Conservation (phyloP, 2,797 vertebrate genomes). For the Spheniscus humboldti region DNA sequence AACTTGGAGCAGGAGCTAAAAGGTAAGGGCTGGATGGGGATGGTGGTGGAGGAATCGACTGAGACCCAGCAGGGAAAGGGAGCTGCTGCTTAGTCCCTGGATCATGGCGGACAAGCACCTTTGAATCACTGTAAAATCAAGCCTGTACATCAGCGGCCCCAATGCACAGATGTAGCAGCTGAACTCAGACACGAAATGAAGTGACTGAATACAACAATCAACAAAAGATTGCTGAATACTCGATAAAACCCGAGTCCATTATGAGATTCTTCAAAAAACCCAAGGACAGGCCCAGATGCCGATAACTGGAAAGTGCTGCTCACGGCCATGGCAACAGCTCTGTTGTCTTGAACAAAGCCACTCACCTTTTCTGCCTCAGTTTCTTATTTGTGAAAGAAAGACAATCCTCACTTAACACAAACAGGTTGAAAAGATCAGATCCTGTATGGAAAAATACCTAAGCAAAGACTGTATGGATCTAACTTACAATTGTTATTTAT, state of each 20-base stretch:
- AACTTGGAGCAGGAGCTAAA: not conserved
- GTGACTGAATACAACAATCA: not conserved
- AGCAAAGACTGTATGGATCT: not conserved
- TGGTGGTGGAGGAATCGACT: not conserved
- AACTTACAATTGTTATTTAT: not conserved
- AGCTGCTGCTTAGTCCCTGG: not conserved
- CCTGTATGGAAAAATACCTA: not conserved
- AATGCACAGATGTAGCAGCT: not conserved
- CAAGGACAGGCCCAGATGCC: not conserved
- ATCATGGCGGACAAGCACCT: not conserved
- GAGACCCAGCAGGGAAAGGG: not conserved
- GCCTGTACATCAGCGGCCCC: not conserved
- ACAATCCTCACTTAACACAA: not conserved
- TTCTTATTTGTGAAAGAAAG: not conserved
- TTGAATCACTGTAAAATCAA: not conserved
- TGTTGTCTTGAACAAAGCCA: not conserved
- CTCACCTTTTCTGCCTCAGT: not conserved
- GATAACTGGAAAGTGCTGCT: not conserved
- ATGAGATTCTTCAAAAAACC: not conserved
- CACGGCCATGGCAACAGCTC: not conserved
- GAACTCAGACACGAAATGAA: not conserved
- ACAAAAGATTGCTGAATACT: not conserved
- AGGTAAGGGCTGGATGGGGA: not conserved
- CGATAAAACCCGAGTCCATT: not conserved
- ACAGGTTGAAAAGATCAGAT: not conserved